Conservation (phyloP, 2,888 invertebrate species). For the Callyntrura sp. region DNA sequence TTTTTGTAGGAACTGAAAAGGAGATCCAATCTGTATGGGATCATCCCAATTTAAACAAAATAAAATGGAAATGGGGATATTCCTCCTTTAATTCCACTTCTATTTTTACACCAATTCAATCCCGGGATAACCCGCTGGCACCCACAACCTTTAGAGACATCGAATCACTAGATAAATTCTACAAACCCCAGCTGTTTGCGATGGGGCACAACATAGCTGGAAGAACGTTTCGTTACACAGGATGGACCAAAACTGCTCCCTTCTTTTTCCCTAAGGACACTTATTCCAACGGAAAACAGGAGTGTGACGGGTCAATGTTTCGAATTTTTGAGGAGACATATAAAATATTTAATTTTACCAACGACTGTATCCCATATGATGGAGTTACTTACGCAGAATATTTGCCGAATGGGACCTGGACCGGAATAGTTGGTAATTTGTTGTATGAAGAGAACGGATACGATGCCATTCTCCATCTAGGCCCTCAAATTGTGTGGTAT, state of each 20-base stretch:
- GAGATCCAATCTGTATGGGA: neutral
- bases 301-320: constrained; percentile 47
- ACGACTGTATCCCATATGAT: neutral
- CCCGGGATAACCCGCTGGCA: neutral
- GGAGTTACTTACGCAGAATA: constrained; percentile 40
- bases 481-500: constrained; percentile 55
- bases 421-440: constrained; percentile 51
- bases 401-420: constrained; percentile 59
- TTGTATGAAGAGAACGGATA: constrained; percentile 17
- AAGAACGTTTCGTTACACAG: constrained; percentile 8
- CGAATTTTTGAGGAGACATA: constrained; percentile 57
- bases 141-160: constrained; percentile 30
- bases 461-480: constrained; percentile 29
- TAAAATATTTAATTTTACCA: constrained; percentile 51
- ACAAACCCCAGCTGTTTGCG: constrained; percentile 33
- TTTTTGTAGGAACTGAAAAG: constrained; percentile 16
- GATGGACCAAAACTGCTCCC: constrained; percentile 40
- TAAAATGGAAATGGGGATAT: constrained; percentile 65
- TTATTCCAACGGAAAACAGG: neutral
- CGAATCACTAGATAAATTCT: neutral
- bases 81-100: neutral
- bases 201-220: constrained; percentile 61
- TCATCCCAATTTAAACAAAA: constrained; percentile 9
- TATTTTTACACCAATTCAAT: constrained; percentile 27
- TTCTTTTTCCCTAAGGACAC: constrained; percentile 11